A percentile compares a stretch with the other conserved stretches of the same genome.
Evolutionary conservation across 2,888 invertebrate genomes (phyloP).

Genomic region (Agonopterix alstromeriana): DNA sequence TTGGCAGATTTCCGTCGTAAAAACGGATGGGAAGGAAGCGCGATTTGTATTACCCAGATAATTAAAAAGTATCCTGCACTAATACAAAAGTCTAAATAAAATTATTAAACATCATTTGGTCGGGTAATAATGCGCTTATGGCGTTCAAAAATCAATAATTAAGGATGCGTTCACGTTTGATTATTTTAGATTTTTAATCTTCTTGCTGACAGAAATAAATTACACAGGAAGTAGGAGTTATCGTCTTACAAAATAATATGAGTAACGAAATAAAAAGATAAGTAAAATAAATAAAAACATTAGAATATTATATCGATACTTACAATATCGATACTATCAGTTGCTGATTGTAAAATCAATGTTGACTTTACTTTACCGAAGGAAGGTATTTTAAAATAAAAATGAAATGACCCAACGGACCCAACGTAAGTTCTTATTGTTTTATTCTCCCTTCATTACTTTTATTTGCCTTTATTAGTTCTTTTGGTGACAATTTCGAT

Average conservation of each 20-base stretch:
- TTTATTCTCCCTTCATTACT: no score
- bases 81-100: background rate
- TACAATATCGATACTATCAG: no score
- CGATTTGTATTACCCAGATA: background rate
- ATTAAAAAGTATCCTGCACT: slow-evolving; percentile 2
- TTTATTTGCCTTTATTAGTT: no score
- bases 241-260: background rate
- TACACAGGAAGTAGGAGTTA: background rate
- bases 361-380: no score
- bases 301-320: no score
- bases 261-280: background rate
- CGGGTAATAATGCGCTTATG: slow-evolving; percentile 27
- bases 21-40: slow-evolving; percentile 7
- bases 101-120: slow-evolving; percentile 8
- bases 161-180: slow-evolving; percentile 8
- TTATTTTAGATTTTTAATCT: no score
- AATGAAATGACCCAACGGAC: no score
- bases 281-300: background rate
- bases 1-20: slow-evolving; percentile 16
- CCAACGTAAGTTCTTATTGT: no score
- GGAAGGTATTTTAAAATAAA: no score
- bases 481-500: no score
- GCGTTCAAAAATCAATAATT: slow-evolving; percentile 30
- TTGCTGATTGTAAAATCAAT: no score
- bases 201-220: no score